These are phyloP conservation scores for Pararge aegeria DNA, from an alignment of 1,140 invertebrate species.

Conservation along the genomic window DNA sequence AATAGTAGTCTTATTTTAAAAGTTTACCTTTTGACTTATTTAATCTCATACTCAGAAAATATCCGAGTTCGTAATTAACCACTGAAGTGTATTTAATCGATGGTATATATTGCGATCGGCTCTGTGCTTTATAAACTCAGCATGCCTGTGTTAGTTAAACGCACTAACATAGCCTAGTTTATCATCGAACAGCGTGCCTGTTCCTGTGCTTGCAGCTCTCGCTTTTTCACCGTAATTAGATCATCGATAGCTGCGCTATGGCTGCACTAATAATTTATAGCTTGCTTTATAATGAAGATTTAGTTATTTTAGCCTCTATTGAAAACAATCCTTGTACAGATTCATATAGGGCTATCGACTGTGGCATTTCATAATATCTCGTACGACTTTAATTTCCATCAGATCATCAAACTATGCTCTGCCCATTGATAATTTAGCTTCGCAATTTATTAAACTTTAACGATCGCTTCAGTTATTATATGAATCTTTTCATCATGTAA, in stretches of 20 bases:
- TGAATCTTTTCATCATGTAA: too few relatives aligned
- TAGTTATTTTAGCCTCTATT: constrained; percentile 34
- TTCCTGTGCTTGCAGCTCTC: constrained; percentile 18
- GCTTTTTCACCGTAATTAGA: constrained; percentile 53
- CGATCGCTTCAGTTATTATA: too few relatives aligned
- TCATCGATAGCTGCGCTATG: constrained; percentile 56
- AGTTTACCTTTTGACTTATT: too few relatives aligned
- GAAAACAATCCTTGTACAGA: constrained; percentile 6
- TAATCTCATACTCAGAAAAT: too few relatives aligned
- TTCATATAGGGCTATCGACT: not conserved
- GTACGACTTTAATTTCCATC: too few relatives aligned
- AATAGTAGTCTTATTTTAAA: too few relatives aligned
- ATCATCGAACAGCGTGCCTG: constrained; percentile 26
- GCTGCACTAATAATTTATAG: constrained; percentile 50
- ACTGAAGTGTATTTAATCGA: too few relatives aligned
- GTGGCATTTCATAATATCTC: constrained; percentile 8
- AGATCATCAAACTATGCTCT: too few relatives aligned
- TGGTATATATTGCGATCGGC: constrained; percentile 7
- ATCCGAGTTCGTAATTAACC: too few relatives aligned
- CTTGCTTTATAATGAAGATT: constrained; percentile 62
- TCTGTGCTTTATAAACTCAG: constrained; percentile 5
- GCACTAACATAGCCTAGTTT: constrained; percentile 22
- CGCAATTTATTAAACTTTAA: too few relatives aligned
- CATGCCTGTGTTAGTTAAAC: constrained; percentile 16
- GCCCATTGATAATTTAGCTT: too few relatives aligned